A percentile compares a stretch with the other conserved stretches of the same genome.
Conservation (phyloP, 2,888 invertebrate species). For the Lamellibrachia satsuma region DNA sequence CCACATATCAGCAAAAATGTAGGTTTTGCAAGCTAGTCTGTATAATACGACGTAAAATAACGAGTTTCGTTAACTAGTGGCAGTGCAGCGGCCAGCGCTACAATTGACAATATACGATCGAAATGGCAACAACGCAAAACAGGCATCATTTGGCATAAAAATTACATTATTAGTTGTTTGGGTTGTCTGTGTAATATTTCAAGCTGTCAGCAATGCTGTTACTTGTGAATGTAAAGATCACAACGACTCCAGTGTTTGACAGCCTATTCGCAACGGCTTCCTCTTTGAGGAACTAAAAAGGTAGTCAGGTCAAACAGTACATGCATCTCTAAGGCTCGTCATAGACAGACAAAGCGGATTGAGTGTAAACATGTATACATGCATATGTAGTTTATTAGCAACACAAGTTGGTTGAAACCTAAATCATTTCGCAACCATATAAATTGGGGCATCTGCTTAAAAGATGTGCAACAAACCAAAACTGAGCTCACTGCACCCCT, state of each 20-base stretch:
- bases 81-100: background rate
- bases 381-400: background rate
- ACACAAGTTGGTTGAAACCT: background rate
- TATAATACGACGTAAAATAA: background rate
- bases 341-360: background rate
- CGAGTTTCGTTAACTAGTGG: background rate
- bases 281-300: background rate
- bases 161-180: background rate
- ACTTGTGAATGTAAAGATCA: background rate
- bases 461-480: background rate
- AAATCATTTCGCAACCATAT: background rate
- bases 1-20: background rate
- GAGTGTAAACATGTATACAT: background rate
- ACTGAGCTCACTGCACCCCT: too few species aligned
- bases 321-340: background rate
- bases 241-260: background rate
- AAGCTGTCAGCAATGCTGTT: background rate
- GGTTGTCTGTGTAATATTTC: background rate
- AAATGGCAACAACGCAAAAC: conserved; percentile 14
- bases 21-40: background rate
- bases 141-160: background rate
- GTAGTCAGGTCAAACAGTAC: background rate
- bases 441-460: background rate
- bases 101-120: background rate
- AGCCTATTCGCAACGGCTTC: background rate